Percentiles rank a stretch among this genome's conserved stretches.
phyloP scores from a whole-genome alignment of 2,113 vertebrate species.

The Spea bombifrons region DNA sequence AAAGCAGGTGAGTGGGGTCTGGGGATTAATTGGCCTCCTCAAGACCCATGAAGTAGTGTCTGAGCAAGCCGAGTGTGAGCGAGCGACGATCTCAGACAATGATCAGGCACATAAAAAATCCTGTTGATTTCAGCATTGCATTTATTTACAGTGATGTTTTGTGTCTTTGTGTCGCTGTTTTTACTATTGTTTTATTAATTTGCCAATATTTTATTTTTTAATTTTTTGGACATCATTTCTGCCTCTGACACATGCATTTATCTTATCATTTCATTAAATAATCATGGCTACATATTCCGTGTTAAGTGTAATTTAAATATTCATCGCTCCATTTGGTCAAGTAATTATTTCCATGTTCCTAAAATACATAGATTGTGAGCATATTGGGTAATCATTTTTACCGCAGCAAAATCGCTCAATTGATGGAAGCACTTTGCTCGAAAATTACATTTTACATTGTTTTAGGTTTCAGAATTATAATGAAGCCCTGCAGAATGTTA shows the following conservation, averaged over 20 bases:
- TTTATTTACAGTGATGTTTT: too few relatives aligned
- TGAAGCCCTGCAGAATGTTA: slow-evolving; percentile 22
- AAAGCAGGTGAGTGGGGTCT: too few relatives aligned
- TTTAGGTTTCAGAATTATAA: slow-evolving; percentile 39
- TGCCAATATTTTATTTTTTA: too few relatives aligned
- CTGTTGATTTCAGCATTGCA: too few relatives aligned
- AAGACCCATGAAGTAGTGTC: too few relatives aligned
- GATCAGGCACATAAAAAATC: too few relatives aligned
- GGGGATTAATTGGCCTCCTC: too few relatives aligned
- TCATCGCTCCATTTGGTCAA: slow-evolving; percentile 33
- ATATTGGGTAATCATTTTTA: slow-evolving; percentile 36
- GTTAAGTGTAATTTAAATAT: slow-evolving; percentile 44
- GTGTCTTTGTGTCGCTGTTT: too few relatives aligned
- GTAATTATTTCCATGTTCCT: slow-evolving; percentile 37
- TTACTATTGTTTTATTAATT: too few relatives aligned
- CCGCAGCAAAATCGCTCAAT: slow-evolving; percentile 18
- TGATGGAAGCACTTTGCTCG: slow-evolving; percentile 34
- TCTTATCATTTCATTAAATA: slow-evolving; percentile 24
- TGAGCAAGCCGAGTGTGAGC: too few relatives aligned
- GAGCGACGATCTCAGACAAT: too few relatives aligned
- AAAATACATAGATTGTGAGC: slow-evolving; percentile 34
- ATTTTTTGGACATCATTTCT: too few relatives aligned
- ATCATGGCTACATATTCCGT: slow-evolving; percentile 33
- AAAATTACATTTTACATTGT: slow-evolving; percentile 23
- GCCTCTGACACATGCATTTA: background rate